Evolutionary conservation across 2,113 vertebrate species (phyloP), one percentile per base, ranked within the genome.

Genomic region (Syrrhaptes paradoxus): DNA sequence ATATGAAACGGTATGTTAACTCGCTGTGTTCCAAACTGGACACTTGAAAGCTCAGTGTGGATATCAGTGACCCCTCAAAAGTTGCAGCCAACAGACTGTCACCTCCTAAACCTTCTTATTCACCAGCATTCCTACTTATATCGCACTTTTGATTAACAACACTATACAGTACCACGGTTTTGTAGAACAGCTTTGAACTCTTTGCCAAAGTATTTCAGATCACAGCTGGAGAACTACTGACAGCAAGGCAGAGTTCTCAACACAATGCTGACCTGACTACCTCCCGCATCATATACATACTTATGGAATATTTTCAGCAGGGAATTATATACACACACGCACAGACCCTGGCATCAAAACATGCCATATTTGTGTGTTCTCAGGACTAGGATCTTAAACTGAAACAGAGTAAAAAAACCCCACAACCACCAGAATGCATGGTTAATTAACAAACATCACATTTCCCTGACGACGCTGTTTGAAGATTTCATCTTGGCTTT

Each of bases 1-100:
- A 26, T 9, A 46, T 5, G 51, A 41, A 74, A 7, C 0, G 1
- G 4, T 5, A 9, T 3, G 17, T 73, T 73, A 3, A 51, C 31
- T 14, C 49, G 43, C 76, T 85, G 32, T 18, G 16, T 29, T 85
- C 49, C 61, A 82, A 82, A 87, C 21, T 4, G 14, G 25, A 63
- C 28, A 32, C 45, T 10, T 67, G 51, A 73, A 73, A 74, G 38
- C 24, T 51, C 28, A 77, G 49, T 8, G 24, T 31, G 22, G 17
- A 5, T 32, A 78, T 66, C 16, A 62, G 13, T 1, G 14, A 82
- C 8, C 7, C n/a, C 63, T 31, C 55, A 8, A 62, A 51, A 74
- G 12, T 22, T 36, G 32, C 20, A 48, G 29, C 43, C 51, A 84
- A n/a, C n/a, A 76, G 58, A 57, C 13, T 31, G 41, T 11, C 49